Base-by-base conservation (phyloP, 2,888 invertebrate genomes). In the Acanthosepion pharaonis region DNA sequence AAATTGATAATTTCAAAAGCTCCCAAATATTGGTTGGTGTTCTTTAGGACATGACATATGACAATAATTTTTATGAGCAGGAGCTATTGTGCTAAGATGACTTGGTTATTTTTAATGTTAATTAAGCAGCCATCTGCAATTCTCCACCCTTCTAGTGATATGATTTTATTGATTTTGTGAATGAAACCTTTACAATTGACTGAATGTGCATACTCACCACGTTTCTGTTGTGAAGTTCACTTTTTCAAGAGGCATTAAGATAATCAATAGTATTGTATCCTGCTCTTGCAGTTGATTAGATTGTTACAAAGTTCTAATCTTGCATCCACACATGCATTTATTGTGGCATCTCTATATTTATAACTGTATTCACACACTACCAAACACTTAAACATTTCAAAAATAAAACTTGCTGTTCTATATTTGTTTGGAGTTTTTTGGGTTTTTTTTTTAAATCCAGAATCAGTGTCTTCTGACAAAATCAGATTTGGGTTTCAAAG, bases 141-240 rank as follows among this genome's bases (percentile, higher is more conserved):
- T 78, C 18, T n/a, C 9, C 78, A 15, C 78, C 78, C 8, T 3
- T n/a, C 78, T 18, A n/a, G 11, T 78, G 78, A 78, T 78, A 78
- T n/a, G n/a, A n/a, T n/a, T 78, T 78, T 78, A 78, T 78, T 78
- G 78, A 78, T 78, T 78, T 78, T 78, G 78, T 78, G 78, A 78
- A 78, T n/a, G 78, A 78, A 78, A 9, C 78, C 78, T 78, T 78
- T n/a, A 78, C 78, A 78, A 78, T 78, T n/a, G n/a, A n/a, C 78
- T n/a, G n/a, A 78, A 78, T 78, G 28, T 78, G 78, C 28, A 78
- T 9, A n/a, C 78, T n/a, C n/a, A 18, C 15, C n/a, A 78, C 78
- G 15, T 78, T 78, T 78, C 78, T 78, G 15, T 78, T 78, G 78
- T 78, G 28, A n/a, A 78, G n/a, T 11, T 28, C 1, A n/a, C 78